Evolutionary conservation across 2,888 invertebrate genomes (phyloP).

Genomic region (Stratiomys singularior): DNA sequence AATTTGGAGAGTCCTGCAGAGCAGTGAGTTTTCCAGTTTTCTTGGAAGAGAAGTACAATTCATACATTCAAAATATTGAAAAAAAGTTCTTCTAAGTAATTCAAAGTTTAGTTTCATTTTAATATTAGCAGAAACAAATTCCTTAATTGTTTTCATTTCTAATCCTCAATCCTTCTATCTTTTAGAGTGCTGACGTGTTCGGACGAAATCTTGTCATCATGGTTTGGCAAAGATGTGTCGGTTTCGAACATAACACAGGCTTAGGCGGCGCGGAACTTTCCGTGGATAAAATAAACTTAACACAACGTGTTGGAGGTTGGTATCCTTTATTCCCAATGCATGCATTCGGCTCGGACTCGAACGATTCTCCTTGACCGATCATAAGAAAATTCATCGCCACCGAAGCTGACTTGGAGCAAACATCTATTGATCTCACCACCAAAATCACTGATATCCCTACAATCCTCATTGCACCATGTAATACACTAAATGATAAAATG

Average conservation of each 20-base stretch:
- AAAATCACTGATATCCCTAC: slow-evolving; percentile 12
- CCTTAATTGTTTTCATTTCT: no score
- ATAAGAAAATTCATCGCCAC: slow-evolving; percentile 47
- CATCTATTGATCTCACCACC: slow-evolving; percentile 36
- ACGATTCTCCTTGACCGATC: slow-evolving; percentile 67
- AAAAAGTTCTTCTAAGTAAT: no score
- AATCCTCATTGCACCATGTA: slow-evolving; percentile 16
- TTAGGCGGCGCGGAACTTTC: slow-evolving; percentile 89
- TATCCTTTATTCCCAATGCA: slow-evolving; percentile 91
- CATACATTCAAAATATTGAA: no score
- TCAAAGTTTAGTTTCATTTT: no score
- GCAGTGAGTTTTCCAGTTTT: no score
- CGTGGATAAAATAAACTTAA: slow-evolving; percentile 82
- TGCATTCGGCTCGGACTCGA: slow-evolving; percentile 75
- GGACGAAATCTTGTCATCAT: slow-evolving; percentile 87
- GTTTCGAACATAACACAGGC: slow-evolving; percentile 84
- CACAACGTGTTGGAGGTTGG: slow-evolving; percentile 87
- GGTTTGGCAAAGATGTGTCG: slow-evolving; percentile 91
- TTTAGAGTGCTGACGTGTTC: slow-evolving; percentile 76
- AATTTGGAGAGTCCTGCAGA: no score
- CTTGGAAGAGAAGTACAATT: no score
- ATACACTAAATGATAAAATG: slow-evolving; percentile 35
- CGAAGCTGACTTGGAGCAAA: slow-evolving; percentile 43
- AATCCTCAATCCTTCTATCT: no score
- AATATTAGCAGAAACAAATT: no score